phyloP scores from a whole-genome alignment of 1,140 invertebrate species.

The Drosophila funebris region DNA sequence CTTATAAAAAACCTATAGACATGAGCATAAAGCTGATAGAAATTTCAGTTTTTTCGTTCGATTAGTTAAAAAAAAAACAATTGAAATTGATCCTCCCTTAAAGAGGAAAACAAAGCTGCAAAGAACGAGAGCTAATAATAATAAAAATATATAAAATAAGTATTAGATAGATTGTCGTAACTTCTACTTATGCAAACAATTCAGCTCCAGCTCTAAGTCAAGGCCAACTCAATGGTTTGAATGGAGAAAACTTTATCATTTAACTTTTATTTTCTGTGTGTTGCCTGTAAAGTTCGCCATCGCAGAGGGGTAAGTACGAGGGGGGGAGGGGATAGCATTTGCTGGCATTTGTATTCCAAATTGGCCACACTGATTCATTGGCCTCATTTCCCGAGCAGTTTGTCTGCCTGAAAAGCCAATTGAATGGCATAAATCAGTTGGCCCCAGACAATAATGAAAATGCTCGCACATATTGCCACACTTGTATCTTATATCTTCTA shows the following conservation, averaged over 20 bases:
- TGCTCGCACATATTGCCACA: constrained; percentile 35
- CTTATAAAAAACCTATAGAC: no score
- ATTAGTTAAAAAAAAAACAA: no score
- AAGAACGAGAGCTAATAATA: no score
- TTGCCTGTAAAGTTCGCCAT: constrained; percentile 26
- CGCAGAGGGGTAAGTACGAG: neutral
- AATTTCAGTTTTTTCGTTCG: no score
- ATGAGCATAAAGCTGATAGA: no score
- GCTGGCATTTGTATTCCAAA: constrained; percentile 47
- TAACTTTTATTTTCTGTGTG: constrained; percentile 40
- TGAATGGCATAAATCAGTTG: constrained; percentile 70
- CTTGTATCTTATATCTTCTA: constrained; percentile 2
- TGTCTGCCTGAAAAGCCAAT: constrained; percentile 59
- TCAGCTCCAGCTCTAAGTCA: constrained; percentile 40
- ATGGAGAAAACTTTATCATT: constrained; percentile 8
- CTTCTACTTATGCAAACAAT: neutral
- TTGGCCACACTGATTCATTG: constrained; percentile 67
- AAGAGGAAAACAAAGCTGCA: no score
- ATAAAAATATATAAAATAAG: no score
- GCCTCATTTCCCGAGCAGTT: constrained; percentile 60
- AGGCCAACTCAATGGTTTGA: constrained; percentile 38
- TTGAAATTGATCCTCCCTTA: no score
- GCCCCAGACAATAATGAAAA: constrained; percentile 66
- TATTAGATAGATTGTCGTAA: neutral
- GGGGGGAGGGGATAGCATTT: neutral